These are phyloP conservation scores for Coranthus polyacanthus DNA, from an alignment of 2,797 vertebrate species.

Conservation along the genomic window DNA sequence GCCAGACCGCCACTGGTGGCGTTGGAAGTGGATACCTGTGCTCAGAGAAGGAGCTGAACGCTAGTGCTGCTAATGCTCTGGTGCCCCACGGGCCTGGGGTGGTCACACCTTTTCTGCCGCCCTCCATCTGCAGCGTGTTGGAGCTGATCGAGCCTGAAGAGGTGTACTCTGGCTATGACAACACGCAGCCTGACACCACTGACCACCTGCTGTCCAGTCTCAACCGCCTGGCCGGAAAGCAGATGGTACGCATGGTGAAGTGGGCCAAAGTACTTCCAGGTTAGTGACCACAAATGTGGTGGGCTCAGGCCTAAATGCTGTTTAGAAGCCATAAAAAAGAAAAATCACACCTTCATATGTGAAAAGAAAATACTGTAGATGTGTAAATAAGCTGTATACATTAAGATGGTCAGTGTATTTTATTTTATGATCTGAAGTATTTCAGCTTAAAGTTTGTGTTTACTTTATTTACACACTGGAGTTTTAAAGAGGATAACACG, in stretches of 20 bases:
- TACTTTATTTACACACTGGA: not conserved
- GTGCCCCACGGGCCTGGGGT: constrained; percentile 90
- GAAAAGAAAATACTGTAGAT: no score
- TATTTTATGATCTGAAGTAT: no score
- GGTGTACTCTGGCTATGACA: constrained; percentile 95
- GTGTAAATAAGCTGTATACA: no score
- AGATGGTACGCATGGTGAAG: constrained; percentile 99
- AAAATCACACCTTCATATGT: not conserved
- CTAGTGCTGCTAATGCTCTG: constrained; percentile 89
- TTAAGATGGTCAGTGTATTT: no score
- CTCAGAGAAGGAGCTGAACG: constrained; percentile 88
- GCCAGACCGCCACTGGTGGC: constrained; percentile 74
- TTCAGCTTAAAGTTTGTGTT: not conserved
- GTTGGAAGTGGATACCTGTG: constrained; percentile 84
- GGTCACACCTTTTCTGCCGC: constrained; percentile 87
- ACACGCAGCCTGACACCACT: constrained; percentile 92
- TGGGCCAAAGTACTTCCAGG: constrained; percentile 99
- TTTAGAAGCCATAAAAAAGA: constrained; percentile 9
- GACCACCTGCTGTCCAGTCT: constrained; percentile 96
- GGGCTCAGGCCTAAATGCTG: constrained; percentile 34
- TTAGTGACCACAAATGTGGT: constrained; percentile 72
- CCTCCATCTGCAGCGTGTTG: constrained; percentile 91
- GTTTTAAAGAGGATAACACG: constrained; percentile 40
- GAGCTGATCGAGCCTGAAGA: constrained; percentile 96
- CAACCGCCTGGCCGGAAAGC: constrained; percentile 97